Evolutionary conservation across 2,888 invertebrate genomes (phyloP), one percentile per base, ranked within the genome.

Genomic region (Agriopis aurantiaria): DNA sequence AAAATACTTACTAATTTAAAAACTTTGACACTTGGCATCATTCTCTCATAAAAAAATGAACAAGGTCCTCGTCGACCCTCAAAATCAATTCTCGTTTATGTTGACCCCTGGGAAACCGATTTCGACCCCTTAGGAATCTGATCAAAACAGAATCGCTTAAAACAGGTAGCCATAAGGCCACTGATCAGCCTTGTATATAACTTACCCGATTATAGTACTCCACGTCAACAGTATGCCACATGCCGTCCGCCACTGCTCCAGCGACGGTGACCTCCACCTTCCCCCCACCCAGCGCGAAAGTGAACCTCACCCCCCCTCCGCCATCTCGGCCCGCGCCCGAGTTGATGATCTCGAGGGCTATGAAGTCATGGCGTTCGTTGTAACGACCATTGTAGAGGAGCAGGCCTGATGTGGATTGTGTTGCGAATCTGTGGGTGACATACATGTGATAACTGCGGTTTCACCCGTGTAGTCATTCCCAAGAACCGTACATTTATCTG

Each of bases 381-480:
- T 99, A 99, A 0, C 99, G 96, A 0, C 99, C 99, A 88, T 99
- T 99, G 95, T 99, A 99, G 0, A 99, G 94, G 0, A 99, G 91
- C 0, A 99, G 90, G 0, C 98, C 99, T 77, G 98, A 97, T 8
- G 96, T 95, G 17, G 96, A 95, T 76, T 98, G 97, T 0, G 99
- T 99, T 2, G 99, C 97, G 89, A 99, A 99, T 79, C 97, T 97
- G 86, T 45, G 17, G 12, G 52, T 33, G n/a, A 8, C 9, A 7
- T 3, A 23, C 55, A 55, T 11, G 23, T 8, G 3, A 14, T 53
- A 3, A 53, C 43, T 33, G 33, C 33, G 33, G 33, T 33, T 33
- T 33, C 33, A 33, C 1, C 33, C 33, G 5, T 33, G 33, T 33
- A 5, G 3, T 5, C 1, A 5, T 33, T 33, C 33, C 33, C 33